Evolutionary conservation across 2,888 invertebrate genomes (phyloP).

Genomic region (Drosophila crucigera): DNA sequence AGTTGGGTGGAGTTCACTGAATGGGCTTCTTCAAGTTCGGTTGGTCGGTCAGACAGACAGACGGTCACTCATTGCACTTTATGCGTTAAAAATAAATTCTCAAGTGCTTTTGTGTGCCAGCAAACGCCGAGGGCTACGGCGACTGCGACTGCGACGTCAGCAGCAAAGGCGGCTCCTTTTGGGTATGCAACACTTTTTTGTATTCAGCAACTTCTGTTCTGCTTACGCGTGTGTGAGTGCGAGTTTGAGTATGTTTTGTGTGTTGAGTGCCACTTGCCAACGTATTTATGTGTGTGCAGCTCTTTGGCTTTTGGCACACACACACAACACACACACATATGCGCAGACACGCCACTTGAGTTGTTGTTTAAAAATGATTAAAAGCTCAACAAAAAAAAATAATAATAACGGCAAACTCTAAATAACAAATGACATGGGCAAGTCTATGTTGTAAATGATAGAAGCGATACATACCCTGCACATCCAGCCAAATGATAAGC

Average conservation of each 20-base stretch:
- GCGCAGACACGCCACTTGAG: conserved; percentile 61
- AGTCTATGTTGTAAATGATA: background rate
- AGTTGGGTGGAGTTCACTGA: conserved; percentile 6
- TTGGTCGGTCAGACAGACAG: conserved; percentile 48
- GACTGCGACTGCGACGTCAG: conserved; percentile 7
- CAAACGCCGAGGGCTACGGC: conserved; percentile 29
- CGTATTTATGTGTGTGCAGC: conserved; percentile 37
- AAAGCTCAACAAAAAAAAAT: conserved; percentile 46
- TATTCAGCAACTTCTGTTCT: conserved; percentile 13
- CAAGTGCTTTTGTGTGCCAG: conserved; percentile 65
- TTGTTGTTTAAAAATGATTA: conserved; percentile 74
- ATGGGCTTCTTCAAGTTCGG: conserved; percentile 31
- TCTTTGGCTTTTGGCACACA: conserved; percentile 61
- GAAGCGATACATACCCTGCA: conserved; percentile 27
- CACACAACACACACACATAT: conserved; percentile 33
- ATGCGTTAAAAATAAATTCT: conserved; percentile 64
- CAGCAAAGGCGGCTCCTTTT: conserved; percentile 41
- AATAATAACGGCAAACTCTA: conserved; percentile 34
- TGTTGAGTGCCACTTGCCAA: conserved; percentile 65
- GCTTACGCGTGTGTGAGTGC: conserved; percentile 13
- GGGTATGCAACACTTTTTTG: conserved; percentile 62
- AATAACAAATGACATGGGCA: conserved; percentile 19
- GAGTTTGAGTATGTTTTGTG: conserved; percentile 48
- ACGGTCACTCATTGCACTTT: conserved; percentile 64
- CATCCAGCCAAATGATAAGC: background rate